Evolutionary conservation across 2,113 vertebrate species (phyloP).

Genomic region (Circaetus gallicus): DNA sequence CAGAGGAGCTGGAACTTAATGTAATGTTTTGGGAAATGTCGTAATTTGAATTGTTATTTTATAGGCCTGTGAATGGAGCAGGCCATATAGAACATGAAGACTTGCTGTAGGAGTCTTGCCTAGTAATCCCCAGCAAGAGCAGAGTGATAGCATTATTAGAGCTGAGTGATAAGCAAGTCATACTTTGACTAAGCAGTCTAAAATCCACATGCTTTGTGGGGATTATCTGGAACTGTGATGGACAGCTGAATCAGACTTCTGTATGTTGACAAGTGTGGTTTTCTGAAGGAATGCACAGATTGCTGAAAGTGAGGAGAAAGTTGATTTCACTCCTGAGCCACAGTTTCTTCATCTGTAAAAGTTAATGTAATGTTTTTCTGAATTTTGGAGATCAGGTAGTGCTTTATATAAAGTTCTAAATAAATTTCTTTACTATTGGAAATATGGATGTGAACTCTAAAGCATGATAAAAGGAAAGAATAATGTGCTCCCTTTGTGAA

Average conservation of each 20-base stretch:
- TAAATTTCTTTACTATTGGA: not conserved
- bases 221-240: not conserved
- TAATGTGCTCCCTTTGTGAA: not conserved
- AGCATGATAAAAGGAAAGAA: not conserved
- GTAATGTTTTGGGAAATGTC: not conserved
- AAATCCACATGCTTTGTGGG: slow-evolving; percentile 1
- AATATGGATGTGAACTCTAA: not conserved
- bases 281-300: not conserved
- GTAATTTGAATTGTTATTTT: not conserved
- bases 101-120: not conserved
- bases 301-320: not conserved
- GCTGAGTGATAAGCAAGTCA: slow-evolving; percentile 18
- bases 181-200: slow-evolving; percentile 22
- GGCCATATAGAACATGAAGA: not conserved
- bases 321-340: not conserved
- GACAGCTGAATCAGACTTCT: not conserved
- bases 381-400: not conserved
- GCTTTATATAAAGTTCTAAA: not conserved
- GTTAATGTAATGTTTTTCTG: not conserved
- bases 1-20: not conserved
- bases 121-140: not conserved
- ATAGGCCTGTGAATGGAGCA: not conserved
- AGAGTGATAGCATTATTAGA: not conserved
- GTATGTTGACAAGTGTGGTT: not conserved
- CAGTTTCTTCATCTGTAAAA: not conserved